Conservation (phyloP, 2,888 invertebrate genomes). For the Drosophila tanythrix region DNA sequence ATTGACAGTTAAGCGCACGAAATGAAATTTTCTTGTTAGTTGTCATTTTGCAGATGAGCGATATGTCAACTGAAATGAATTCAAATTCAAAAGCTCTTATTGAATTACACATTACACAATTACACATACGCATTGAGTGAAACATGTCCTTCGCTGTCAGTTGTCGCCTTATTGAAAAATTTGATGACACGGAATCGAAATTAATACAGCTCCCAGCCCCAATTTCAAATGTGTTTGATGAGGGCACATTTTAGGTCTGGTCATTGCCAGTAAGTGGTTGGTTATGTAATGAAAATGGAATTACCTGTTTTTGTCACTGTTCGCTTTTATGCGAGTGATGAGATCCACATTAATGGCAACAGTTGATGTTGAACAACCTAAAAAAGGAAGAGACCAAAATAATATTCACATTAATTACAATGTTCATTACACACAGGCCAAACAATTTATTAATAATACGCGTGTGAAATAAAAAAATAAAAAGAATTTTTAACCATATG, state of each 20-base stretch:
- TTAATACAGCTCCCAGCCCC: slow-evolving; percentile 31
- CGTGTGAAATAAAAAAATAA: not conserved
- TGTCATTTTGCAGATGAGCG: slow-evolving; percentile 46
- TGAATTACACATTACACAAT: slow-evolving; percentile 4
- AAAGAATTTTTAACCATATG: slow-evolving; percentile 38
- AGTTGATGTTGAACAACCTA: slow-evolving; percentile 33
- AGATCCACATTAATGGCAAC: slow-evolving; percentile 28
- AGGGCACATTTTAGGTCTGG: slow-evolving; percentile 9
- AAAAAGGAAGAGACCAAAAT: slow-evolving; percentile 42
- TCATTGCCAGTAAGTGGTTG: slow-evolving; percentile 5
- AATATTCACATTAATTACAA: not conserved
- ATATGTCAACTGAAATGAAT: slow-evolving; percentile 36
- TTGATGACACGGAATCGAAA: slow-evolving; percentile 36
- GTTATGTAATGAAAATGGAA: slow-evolving; percentile 45
- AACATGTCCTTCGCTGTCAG: slow-evolving; percentile 23
- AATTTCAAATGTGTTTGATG: slow-evolving; percentile 14
- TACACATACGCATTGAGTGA: not conserved
- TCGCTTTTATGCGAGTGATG: slow-evolving; percentile 20
- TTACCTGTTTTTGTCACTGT: slow-evolving; percentile 51
- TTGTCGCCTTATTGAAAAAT: slow-evolving; percentile 36
- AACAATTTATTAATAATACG: not conserved
- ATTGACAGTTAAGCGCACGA: slow-evolving; percentile 27
- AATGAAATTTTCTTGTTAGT: slow-evolving; percentile 67
- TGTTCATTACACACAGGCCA: not conserved
- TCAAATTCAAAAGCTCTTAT: slow-evolving; percentile 25